A percentile compares a stretch with the other conserved stretches of the same genome.
Evolutionary conservation across 2,888 invertebrate genomes (phyloP).

Genomic region (Dryadula phaetusa): DNA sequence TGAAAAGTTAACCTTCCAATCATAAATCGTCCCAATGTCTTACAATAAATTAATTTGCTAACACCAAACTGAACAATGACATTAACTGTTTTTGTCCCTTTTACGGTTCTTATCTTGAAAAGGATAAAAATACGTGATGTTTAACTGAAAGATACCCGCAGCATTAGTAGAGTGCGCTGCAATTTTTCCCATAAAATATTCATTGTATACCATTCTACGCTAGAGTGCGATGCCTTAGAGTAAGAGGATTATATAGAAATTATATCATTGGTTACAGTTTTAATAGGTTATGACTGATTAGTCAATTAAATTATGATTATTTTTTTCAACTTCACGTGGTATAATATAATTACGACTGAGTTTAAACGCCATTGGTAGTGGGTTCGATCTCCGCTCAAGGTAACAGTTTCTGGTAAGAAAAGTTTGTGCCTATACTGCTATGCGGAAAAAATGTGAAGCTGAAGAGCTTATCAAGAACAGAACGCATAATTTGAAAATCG

Average conservation of each 20-base stretch:
- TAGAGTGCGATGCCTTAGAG: conserved; percentile 50
- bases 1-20: too few species aligned
- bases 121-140: conserved; percentile 45
- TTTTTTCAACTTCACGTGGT: too few species aligned
- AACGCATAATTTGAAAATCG: too few species aligned
- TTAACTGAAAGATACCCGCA: conserved; percentile 38
- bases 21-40: too few species aligned
- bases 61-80: conserved; percentile 33
- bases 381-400: too few species aligned
- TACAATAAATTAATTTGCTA: conserved; percentile 16
- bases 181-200: conserved; percentile 72
- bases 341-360: too few species aligned
- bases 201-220: conserved; percentile 57
- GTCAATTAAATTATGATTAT: not conserved
- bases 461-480: too few species aligned
- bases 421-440: too few species aligned
- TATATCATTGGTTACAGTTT: not conserved
- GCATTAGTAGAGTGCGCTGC: conserved; percentile 53
- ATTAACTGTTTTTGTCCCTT: conserved; percentile 37
- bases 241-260: conserved; percentile 20
- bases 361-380: too few species aligned
- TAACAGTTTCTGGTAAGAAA: too few species aligned
- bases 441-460: too few species aligned
- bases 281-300: not conserved
- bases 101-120: conserved; percentile 38